phyloP scores from a whole-genome alignment of 1,140 invertebrate genomes.

The Leptopilina boulardi region DNA sequence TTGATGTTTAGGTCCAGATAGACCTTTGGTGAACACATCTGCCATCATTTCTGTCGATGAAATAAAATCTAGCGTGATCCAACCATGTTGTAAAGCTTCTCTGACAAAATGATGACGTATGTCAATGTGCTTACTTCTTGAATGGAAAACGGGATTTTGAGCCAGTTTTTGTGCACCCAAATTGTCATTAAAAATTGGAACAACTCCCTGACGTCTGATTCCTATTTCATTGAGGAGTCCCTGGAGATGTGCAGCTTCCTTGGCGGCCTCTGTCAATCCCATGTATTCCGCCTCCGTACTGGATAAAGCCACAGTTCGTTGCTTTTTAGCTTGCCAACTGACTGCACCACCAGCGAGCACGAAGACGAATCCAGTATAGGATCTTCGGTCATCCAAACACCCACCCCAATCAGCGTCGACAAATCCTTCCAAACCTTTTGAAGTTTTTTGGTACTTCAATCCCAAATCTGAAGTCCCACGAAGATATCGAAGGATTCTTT shows the following conservation, averaged over 20 bases:
- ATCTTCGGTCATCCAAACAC: slow-evolving; percentile 49
- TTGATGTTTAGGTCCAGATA: slow-evolving; percentile 22
- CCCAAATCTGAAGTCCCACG: not conserved
- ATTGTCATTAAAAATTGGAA: slow-evolving; percentile 54
- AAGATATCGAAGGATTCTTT: not conserved
- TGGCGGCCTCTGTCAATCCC: slow-evolving; percentile 46
- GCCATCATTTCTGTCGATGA: slow-evolving; percentile 34
- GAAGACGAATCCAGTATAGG: slow-evolving; percentile 48
- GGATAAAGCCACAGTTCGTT: slow-evolving; percentile 49
- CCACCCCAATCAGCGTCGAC: slow-evolving; percentile 56
- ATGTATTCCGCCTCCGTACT: slow-evolving; percentile 55
- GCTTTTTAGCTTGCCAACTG: slow-evolving; percentile 52
- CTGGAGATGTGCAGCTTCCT: slow-evolving; percentile 47
- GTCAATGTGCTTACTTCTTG: slow-evolving; percentile 59
- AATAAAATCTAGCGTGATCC: not conserved
- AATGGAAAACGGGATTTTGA: slow-evolving; percentile 62
- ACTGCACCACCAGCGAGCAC: slow-evolving; percentile 38
- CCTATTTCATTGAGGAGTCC: slow-evolving; percentile 42
- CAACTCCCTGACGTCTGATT: not conserved
- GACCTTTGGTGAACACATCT: slow-evolving; percentile 35
- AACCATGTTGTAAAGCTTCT: slow-evolving; percentile 40
- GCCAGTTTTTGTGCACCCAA: slow-evolving; percentile 65
- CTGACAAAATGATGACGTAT: slow-evolving; percentile 37
- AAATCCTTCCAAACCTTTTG: slow-evolving; percentile 17
- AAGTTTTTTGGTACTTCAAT: not conserved